A percentile compares a stretch with the other conserved stretches of the same genome.
Conservation (phyloP, 2,888 invertebrate genomes). For the Phyllotreta striolata region DNA sequence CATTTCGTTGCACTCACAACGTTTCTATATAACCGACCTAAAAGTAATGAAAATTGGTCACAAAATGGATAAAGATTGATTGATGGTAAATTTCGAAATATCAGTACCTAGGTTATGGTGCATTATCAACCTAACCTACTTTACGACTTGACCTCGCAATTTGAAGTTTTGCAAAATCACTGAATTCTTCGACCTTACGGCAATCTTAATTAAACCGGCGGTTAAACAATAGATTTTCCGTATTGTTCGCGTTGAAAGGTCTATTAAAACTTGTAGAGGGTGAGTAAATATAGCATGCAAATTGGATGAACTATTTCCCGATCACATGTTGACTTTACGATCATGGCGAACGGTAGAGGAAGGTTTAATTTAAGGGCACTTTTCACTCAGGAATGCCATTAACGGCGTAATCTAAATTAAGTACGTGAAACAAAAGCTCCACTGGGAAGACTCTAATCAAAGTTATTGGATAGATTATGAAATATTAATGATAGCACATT, state of each 20-base stretch:
- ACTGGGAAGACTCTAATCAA: too few relatives aligned
- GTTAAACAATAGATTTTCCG: conserved; percentile 17
- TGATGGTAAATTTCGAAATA: too few relatives aligned
- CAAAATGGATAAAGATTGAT: too few relatives aligned
- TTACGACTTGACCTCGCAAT: too few relatives aligned
- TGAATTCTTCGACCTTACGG: conserved; percentile 1
- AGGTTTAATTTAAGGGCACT: conserved; percentile 28
- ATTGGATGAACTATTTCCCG: conserved; percentile 36
- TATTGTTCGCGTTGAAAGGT: conserved; percentile 29
- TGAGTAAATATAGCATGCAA: conserved; percentile 37
- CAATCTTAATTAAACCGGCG: conserved; percentile 24
- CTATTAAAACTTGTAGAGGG: conserved; percentile 36
- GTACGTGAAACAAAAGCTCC: conserved; percentile 5
- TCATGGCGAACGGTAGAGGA: conserved; percentile 23
- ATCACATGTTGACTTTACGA: conserved; percentile 36
- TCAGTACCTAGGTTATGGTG: too few relatives aligned
- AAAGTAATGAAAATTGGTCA: too few relatives aligned
- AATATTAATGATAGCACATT: too few relatives aligned
- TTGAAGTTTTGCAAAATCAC: not conserved
- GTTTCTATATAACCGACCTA: too few relatives aligned
- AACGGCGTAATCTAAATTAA: conserved; percentile 3
- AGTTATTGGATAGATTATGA: too few relatives aligned
- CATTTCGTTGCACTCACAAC: too few relatives aligned
- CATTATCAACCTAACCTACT: too few relatives aligned
- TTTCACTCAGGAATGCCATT: conserved; percentile 13